phyloP scores from a whole-genome alignment of 2,888 invertebrate species.

The Macrophya annulata region DNA sequence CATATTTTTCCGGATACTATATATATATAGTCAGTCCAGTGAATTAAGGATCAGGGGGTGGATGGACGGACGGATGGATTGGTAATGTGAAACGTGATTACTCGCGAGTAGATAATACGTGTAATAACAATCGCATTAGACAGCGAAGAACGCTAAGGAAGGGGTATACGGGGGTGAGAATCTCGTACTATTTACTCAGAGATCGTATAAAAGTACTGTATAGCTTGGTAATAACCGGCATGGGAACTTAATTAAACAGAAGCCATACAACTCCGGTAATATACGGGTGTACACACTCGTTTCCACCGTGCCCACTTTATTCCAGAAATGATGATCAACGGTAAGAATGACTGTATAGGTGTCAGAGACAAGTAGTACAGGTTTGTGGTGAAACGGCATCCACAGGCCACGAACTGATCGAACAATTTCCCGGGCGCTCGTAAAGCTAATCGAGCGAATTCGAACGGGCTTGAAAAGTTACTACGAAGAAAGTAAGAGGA shows the following conservation, averaged over 20 bases:
- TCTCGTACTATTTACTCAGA: slow-evolving; percentile 54
- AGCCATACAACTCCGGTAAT: slow-evolving; percentile 32
- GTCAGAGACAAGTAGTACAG: slow-evolving; percentile 10
- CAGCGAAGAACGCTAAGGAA: slow-evolving; percentile 60
- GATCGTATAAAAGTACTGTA: slow-evolving; percentile 35
- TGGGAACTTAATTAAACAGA: slow-evolving; percentile 55
- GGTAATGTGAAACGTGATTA: slow-evolving; percentile 76
- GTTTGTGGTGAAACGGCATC: slow-evolving; percentile 29
- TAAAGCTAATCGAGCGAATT: slow-evolving; percentile 35
- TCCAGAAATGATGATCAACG: slow-evolving; percentile 24
- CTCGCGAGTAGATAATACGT: slow-evolving; percentile 74
- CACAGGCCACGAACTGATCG: slow-evolving; percentile 10
- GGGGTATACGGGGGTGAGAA: slow-evolving; percentile 62
- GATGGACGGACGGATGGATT: slow-evolving; percentile 64
- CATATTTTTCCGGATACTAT: not conserved
- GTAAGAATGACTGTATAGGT: not conserved
- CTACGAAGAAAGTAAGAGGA: slow-evolving; percentile 38
- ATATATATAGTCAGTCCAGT: not conserved
- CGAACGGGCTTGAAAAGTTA: slow-evolving; percentile 34
- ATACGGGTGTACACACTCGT: slow-evolving; percentile 34
- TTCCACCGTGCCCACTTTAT: slow-evolving; percentile 27
- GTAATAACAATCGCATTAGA: slow-evolving; percentile 78
- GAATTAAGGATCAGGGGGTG: not conserved
- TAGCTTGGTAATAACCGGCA: slow-evolving; percentile 26
- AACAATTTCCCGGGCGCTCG: slow-evolving; percentile 41